Base-by-base conservation (phyloP, 1,140 invertebrate genomes). In the Lethocerus indicus region DNA sequence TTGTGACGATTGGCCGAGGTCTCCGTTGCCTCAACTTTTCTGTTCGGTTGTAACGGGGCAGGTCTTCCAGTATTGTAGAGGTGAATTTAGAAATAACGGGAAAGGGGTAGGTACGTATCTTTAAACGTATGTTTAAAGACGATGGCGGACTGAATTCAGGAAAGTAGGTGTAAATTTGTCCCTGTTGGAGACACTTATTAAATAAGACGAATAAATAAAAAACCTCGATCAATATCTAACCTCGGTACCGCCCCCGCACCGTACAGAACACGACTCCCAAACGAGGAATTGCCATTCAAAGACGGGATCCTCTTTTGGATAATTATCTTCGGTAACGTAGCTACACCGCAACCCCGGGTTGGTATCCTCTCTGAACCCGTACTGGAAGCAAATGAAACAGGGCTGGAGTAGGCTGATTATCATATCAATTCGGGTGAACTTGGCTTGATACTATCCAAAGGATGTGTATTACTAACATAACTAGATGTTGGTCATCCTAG, bases 201-300 rank as follows among this genome's bases (percentile, higher is more conserved):
- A 6, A 13, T 40, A 13, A 20, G 6, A 7, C 13, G 37, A 3
- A 24, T 23, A 43, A 23, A 32, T 12, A 12, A 12, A 32, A 32
- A 32, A 32, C 16, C 29, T 32, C 29, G 9, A 9, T 3, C 4
- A 23, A 3, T 9, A 36, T 37, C 29, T 21, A 18, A 54, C 49
- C 49, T 56, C 43, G 25, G 62, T 63, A 6, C 71, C 70, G 20
- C 69, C 67, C 2, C 64, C 69, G 54, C 71, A 73, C 43, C 60
- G 61, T 3, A 55, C 66, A 12, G 54, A 58, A 51, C 70, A 73
- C 3, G 60, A 54, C 2, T 52, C 56, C 64, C 65, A 73, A 37
- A 71, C 66, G 0, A 63, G 48, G 44, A 67, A 65, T 47, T 73
- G 70, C 71, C 70, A 72, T 16, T 64, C 56, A 43, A 71, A 71